Evolutionary conservation across 2,888 invertebrate species (phyloP).

Genomic region (Himalopsyche tibetana): DNA sequence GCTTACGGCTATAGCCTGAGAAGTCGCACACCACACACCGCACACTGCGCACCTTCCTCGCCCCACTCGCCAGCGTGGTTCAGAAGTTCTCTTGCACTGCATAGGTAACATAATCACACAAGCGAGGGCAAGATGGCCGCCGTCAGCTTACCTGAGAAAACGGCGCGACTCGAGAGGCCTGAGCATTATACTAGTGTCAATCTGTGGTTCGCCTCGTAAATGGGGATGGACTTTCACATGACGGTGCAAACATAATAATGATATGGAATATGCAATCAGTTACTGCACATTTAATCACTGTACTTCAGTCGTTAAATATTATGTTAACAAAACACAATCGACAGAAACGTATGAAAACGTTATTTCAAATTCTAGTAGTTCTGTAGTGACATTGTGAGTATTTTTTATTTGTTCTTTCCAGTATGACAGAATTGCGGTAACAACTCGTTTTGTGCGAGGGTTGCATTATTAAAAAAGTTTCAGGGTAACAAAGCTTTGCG

Average conservation of each 20-base stretch:
- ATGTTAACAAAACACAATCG: too few relatives aligned
- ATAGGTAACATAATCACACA: slow-evolving; percentile 17
- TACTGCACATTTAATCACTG: too few relatives aligned
- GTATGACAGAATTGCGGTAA: too few relatives aligned
- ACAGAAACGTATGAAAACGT: too few relatives aligned
- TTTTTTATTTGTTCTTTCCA: too few relatives aligned
- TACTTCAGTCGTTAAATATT: too few relatives aligned
- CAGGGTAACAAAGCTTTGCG: neutral
- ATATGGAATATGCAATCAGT: too few relatives aligned
- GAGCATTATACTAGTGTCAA: neutral
- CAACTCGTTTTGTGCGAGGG: neutral
- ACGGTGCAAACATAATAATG: too few relatives aligned
- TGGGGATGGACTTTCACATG: too few relatives aligned
- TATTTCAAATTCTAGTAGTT: too few relatives aligned
- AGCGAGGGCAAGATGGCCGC: slow-evolving; percentile 5
- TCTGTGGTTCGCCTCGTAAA: neutral
- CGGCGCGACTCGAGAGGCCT: neutral
- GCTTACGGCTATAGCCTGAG: slow-evolving; percentile 48
- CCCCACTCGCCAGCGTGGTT: neutral
- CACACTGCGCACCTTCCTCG: neutral
- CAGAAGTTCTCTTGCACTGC: neutral
- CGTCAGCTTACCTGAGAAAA: slow-evolving; percentile 6
- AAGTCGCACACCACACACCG: neutral
- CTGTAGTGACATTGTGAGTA: too few relatives aligned
- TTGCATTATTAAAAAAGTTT: neutral